Evolutionary conservation across 2,888 invertebrate species (phyloP).

Genomic region (Eupeodes luniger): DNA sequence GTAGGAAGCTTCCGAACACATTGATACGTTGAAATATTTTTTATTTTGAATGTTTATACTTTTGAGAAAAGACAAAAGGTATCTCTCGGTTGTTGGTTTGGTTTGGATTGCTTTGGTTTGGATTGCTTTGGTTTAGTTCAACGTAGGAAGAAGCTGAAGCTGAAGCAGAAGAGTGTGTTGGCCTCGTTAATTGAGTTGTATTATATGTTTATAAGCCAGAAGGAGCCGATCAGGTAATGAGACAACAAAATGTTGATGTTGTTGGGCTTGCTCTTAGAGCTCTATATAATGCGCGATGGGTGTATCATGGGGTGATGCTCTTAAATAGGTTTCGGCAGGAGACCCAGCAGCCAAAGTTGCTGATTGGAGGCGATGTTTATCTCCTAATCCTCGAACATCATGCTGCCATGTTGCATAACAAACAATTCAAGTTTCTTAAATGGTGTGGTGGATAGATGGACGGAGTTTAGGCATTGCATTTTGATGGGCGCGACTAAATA

Average conservation of each 20-base stretch:
- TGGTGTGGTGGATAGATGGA: neutral
- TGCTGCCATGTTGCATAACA: slow-evolving; percentile 56
- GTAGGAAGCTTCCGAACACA: slow-evolving; percentile 40
- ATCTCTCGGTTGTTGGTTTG: neutral
- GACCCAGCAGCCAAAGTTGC: slow-evolving; percentile 30
- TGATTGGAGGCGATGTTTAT: slow-evolving; percentile 67
- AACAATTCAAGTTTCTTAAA: slow-evolving; percentile 47
- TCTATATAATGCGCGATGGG: neutral
- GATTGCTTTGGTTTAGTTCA: neutral
- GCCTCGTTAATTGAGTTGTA: slow-evolving; percentile 68
- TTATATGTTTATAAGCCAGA: slow-evolving; percentile 5
- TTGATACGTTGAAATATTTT: slow-evolving; percentile 42
- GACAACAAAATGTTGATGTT: slow-evolving; percentile 24
- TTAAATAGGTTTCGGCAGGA: slow-evolving; percentile 38
- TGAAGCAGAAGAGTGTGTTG: slow-evolving; percentile 14
- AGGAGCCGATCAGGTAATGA: slow-evolving; percentile 47
- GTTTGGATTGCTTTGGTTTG: no score
- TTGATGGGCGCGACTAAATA: slow-evolving; percentile 38
- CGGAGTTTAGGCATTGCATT: neutral
- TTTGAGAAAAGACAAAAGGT: slow-evolving; percentile 22
- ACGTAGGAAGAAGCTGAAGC: neutral
- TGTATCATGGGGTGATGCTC: slow-evolving; percentile 34
- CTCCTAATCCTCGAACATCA: slow-evolving; percentile 59
- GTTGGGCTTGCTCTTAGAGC: neutral
- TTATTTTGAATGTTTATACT: neutral